phyloP scores from a whole-genome alignment of 2,888 invertebrate genomes.

The Syritta pipiens region DNA sequence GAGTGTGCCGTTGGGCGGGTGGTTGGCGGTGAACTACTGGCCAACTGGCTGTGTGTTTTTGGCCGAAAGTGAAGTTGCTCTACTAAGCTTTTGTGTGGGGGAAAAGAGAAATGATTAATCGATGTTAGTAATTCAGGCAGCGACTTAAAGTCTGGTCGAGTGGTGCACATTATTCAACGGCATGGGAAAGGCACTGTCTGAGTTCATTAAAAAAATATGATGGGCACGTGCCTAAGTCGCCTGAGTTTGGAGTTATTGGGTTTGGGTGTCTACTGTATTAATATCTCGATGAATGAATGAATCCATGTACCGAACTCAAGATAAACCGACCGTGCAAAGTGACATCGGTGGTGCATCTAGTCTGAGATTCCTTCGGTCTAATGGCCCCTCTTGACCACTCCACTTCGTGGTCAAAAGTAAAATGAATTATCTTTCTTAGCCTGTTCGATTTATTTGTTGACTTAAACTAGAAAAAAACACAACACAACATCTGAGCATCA shows the following conservation, averaged over 20 bases:
- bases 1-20: constrained; percentile 34
- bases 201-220: too few relatives aligned
- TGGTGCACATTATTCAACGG: constrained; percentile 34
- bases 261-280: too few relatives aligned
- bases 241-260: too few relatives aligned
- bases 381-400: too few relatives aligned
- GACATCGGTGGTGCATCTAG: too few relatives aligned
- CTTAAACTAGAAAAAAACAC: constrained; percentile 32
- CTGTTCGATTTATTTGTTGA: constrained; percentile 12
- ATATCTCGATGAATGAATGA: too few relatives aligned
- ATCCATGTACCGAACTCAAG: too few relatives aligned
- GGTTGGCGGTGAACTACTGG: neutral
- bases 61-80: neutral
- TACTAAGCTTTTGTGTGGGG: constrained; percentile 4
- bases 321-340: too few relatives aligned
- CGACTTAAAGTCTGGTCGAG: constrained; percentile 8
- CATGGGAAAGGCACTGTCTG: constrained; percentile 21
- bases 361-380: too few relatives aligned
- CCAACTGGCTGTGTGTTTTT: neutral
- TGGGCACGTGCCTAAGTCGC: too few relatives aligned
- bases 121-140: constrained; percentile 42
- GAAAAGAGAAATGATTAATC: constrained; percentile 42
- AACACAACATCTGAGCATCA: constrained; percentile 35
- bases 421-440: neutral
- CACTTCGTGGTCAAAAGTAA: too few relatives aligned